Evolutionary conservation across 2,113 vertebrate genomes (phyloP).

Genomic region (Gambusia holbrooki): DNA sequence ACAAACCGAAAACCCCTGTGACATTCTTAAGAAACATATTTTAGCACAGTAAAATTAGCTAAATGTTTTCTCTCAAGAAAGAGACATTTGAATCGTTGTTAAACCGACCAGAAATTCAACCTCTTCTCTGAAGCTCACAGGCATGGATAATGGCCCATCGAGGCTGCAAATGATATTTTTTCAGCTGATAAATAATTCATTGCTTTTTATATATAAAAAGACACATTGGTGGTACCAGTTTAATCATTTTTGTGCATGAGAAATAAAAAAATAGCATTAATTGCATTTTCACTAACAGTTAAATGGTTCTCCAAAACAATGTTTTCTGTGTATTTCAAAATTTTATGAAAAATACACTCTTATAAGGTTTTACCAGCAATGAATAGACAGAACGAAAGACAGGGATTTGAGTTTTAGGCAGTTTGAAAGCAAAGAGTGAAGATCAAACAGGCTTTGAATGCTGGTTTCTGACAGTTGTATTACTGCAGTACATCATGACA

Average conservation of each 20-base stretch:
- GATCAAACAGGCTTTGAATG: slow-evolving; percentile 6
- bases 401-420: not conserved
- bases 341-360: not conserved
- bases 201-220: slow-evolving; percentile 26
- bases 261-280: slow-evolving; percentile 4
- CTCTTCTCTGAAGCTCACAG: not conserved
- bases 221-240: slow-evolving; percentile 11
- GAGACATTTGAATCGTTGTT: slow-evolving; percentile 14
- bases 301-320: not conserved
- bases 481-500: not conserved
- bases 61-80: not conserved
- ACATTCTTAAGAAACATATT: not conserved
- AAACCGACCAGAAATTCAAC: slow-evolving; percentile 4
- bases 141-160: slow-evolving; percentile 19
- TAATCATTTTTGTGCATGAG: slow-evolving; percentile 16
- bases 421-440: slow-evolving; percentile 6
- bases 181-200: slow-evolving; percentile 33
- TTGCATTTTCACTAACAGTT: slow-evolving; percentile 1
- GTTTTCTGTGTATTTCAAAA: slow-evolving; percentile 2
- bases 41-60: not conserved
- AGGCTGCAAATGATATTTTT: slow-evolving; percentile 17
- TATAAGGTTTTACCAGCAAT: not conserved
- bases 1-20: not conserved
- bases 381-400: not conserved
- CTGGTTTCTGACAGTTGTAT: slow-evolving; percentile 18